Base-by-base conservation (phyloP, 2,113 vertebrate genomes). In the Ammodytes dubius region DNA sequence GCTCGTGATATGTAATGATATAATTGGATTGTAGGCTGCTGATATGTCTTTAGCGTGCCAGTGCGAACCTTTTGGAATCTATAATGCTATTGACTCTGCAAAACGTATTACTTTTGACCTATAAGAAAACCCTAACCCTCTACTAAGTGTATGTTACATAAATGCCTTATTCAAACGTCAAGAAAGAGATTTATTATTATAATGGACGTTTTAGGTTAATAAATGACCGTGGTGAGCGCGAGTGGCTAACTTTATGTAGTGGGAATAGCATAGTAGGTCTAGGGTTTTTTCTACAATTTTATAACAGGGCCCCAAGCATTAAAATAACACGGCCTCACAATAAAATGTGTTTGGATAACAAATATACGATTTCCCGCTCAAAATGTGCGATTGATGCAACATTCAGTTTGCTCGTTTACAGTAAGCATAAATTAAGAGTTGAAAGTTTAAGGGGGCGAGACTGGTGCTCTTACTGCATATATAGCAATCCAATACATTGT, bases 1-100 rank as follows among this genome's bases (percentile, higher is more conserved):
- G 54, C 60, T 12, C 53, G 56, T 54, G 59, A 86, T 61, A 35
- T 12, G 47, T 35, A 19, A 19, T 40, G 54, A 74, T 43, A 77
- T 58, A 64, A 68, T 15, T 17, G 15, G 15, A 70, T 11, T 4
- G 4, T 10, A 7, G 43, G n/a, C 15, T 49, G 52, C 9, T 27
- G 46, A 50, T 61, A 42, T 39, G 19, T 74, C 37, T 52, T 77
- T 27, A 27, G 8, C 4, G 13, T 43, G 54, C 0, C 39, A 7
- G 11, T 57, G 2, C 27, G 8, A 37, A 59, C 4, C 45, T 61
- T 56, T 43, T 59, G 40, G 27, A 46, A 45, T 39, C 47, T 47
- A n/a, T 37, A 49, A 39, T 15, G 27, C n/a, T 42, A 2, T 9
- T 1, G 9, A 1, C 42, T 69, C 57, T 57, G 50, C 65, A n/a